Evolutionary conservation across 2,797 vertebrate species (phyloP).

Genomic region (Eremophila alpestris): DNA sequence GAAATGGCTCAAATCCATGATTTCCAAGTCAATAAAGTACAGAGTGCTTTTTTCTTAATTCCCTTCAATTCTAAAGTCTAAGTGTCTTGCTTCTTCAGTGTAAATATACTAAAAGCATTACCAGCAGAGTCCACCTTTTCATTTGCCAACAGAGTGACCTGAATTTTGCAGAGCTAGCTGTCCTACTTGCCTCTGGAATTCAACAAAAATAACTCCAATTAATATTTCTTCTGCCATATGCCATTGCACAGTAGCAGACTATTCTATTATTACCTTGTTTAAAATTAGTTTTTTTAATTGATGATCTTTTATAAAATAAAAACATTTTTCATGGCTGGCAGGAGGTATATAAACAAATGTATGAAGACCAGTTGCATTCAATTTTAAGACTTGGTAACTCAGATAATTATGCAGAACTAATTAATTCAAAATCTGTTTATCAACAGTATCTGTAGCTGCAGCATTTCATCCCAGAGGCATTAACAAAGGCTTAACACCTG

Average conservation of each 20-base stretch:
- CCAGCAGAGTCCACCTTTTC: background rate
- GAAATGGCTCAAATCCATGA: background rate
- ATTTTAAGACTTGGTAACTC: constrained; percentile 65
- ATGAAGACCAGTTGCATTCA: constrained; percentile 61
- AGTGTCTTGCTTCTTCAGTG: background rate
- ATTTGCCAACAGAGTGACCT: constrained; percentile 1
- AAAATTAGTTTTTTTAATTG: constrained; percentile 31
- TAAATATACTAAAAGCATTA: background rate
- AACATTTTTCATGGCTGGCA: constrained; percentile 32
- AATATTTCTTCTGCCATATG: constrained; percentile 51
- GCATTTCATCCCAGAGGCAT: constrained; percentile 74
- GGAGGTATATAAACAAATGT: constrained; percentile 41
- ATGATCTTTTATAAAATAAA: constrained; percentile 25
- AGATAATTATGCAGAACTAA: constrained; percentile 80
- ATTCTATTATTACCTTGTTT: constrained; percentile 55
- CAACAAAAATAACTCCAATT: constrained; percentile 36
- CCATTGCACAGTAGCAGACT: background rate
- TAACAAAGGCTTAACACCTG: constrained; percentile 80
- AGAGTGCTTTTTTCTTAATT: background rate
- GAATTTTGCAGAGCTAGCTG: constrained; percentile 37
- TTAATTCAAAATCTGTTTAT: constrained; percentile 83
- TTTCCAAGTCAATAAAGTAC: background rate
- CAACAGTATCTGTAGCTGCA: constrained; percentile 75
- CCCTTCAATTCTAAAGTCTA: background rate
- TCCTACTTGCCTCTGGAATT: constrained; percentile 35